Percentiles rank a stretch among this genome's conserved stretches.
Evolutionary conservation across 2,113 vertebrate genomes (phyloP).

Genomic region (Pseudorasbora parva): DNA sequence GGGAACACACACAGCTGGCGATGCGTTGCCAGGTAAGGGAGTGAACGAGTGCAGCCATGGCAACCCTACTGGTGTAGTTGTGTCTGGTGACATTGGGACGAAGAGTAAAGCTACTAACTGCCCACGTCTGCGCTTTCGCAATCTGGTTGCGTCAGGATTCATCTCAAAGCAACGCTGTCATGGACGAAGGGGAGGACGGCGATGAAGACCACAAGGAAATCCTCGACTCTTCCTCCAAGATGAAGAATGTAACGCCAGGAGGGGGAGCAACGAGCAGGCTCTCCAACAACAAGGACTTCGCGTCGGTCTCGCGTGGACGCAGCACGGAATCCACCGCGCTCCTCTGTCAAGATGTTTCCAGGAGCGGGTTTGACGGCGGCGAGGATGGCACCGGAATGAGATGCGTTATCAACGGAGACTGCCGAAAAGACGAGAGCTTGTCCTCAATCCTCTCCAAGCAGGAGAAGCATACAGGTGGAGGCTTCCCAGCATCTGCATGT

Average conservation of each 20-base stretch:
- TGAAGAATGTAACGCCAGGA: slow-evolving; percentile 70
- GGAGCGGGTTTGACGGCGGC: slow-evolving; percentile 50
- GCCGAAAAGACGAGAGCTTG: slow-evolving; percentile 78
- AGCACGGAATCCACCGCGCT: slow-evolving; percentile 56
- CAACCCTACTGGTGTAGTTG: slow-evolving; percentile 52
- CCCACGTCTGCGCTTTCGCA: slow-evolving; percentile 53
- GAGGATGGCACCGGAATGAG: slow-evolving; percentile 71
- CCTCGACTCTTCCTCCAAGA: slow-evolving; percentile 64
- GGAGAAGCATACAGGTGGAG: slow-evolving; percentile 72
- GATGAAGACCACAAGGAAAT: slow-evolving; percentile 70
- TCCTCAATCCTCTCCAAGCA: slow-evolving; percentile 74
- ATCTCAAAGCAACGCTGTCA: slow-evolving; percentile 51
- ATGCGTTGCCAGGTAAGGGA: slow-evolving; percentile 28
- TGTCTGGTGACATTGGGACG: slow-evolving; percentile 57
- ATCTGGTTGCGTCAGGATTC: slow-evolving; percentile 56
- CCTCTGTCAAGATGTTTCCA: slow-evolving; percentile 65
- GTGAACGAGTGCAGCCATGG: slow-evolving; percentile 48
- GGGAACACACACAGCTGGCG: background rate
- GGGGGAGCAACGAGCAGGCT: slow-evolving; percentile 77
- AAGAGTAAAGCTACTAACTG: slow-evolving; percentile 51
- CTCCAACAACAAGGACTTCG: slow-evolving; percentile 68
- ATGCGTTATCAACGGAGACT: slow-evolving; percentile 83
- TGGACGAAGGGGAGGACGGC: slow-evolving; percentile 72
- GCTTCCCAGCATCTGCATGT: slow-evolving; percentile 55
- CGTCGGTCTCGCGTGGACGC: slow-evolving; percentile 60